These are phyloP conservation scores for Electrophaes corylata DNA, from an alignment of 2,888 invertebrate genomes.

Conservation along the genomic window DNA sequence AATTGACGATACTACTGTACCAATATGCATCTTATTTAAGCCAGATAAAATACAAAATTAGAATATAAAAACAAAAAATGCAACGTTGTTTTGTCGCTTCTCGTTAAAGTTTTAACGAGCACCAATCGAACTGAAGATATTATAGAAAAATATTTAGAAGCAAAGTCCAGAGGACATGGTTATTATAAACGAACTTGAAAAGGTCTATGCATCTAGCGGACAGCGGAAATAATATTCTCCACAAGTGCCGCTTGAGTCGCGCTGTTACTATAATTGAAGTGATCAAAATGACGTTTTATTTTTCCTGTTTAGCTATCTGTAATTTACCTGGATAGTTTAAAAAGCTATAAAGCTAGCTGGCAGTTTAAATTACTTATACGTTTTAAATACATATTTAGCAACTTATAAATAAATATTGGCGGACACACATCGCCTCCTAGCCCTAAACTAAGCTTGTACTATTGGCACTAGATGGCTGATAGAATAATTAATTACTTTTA, in stretches of 20 bases:
- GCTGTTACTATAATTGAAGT: not conserved
- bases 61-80: constrained; percentile 24
- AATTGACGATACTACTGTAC: not conserved
- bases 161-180: constrained; percentile 54
- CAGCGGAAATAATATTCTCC: not conserved
- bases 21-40: not conserved
- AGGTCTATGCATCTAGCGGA: constrained; percentile 14
- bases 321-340: not conserved
- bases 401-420: no score
- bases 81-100: constrained; percentile 22
- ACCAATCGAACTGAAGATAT: constrained; percentile 34
- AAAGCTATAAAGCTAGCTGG: no score
- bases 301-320: not conserved
- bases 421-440: no score
- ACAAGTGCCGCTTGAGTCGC: not conserved
- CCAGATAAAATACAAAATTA: not conserved
- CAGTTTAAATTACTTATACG: no score
- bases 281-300: not conserved
- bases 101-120: constrained; percentile 42
- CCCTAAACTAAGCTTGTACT: no score
- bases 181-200: constrained; percentile 60
- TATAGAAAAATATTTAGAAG: constrained; percentile 31
- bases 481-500: no score
- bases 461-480: no score
- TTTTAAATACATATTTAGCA: no score